These are phyloP conservation scores for Hemiprocne comata DNA, from an alignment of 2,113 vertebrate species.

Conservation along the genomic window DNA sequence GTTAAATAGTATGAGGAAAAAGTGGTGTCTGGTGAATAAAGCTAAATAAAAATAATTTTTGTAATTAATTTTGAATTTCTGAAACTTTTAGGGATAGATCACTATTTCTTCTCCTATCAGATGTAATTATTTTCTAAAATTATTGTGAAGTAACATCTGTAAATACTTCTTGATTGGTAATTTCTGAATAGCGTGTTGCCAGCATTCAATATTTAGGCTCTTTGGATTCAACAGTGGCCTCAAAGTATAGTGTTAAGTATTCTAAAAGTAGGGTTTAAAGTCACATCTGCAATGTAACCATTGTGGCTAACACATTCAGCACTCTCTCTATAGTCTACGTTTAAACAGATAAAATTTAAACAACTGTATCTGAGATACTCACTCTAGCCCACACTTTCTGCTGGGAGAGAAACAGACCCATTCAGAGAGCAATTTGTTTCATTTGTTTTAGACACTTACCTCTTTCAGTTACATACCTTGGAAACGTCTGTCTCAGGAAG, in stretches of 20 bases:
- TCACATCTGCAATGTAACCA: neutral
- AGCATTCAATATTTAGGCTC: neutral
- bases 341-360: neutral
- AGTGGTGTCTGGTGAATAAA: neutral
- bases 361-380: neutral
- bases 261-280: neutral
- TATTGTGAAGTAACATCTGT: neutral
- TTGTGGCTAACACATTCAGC: neutral
- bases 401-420: neutral
- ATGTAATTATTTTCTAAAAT: neutral
- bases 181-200: neutral
- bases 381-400: neutral
- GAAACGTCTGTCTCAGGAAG: neutral
- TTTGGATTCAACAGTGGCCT: neutral
- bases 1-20: neutral
- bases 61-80: neutral
- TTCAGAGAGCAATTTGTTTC: neutral
- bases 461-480: neutral
- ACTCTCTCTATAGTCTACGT: neutral
- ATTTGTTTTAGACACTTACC: neutral
- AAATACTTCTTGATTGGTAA: neutral
- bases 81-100: neutral
- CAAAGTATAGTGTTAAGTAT: neutral
- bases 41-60: neutral
- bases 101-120: neutral